Percentiles rank a stretch among this genome's conserved stretches.
These are phyloP conservation scores for Istiophorus platypterus DNA, from an alignment of 2,113 vertebrate genomes.

Conservation along the genomic window DNA sequence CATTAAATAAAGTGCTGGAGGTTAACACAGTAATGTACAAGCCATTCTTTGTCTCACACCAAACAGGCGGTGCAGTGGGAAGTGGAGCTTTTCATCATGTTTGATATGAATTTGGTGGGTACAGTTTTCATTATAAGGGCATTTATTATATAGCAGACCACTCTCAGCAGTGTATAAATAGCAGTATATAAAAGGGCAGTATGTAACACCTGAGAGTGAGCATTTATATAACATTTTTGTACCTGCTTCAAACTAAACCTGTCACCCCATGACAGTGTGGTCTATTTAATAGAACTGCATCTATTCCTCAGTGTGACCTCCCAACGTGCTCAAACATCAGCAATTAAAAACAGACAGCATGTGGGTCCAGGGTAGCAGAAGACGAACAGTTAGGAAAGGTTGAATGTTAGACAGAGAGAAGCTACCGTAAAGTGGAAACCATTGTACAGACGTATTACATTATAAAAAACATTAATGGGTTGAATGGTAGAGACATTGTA, in stretches of 20 bases:
- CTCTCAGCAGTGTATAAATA: constrained; percentile 26
- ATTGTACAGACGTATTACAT: constrained; percentile 23
- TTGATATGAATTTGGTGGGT: constrained; percentile 43
- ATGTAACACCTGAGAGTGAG: constrained; percentile 23
- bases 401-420: constrained; percentile 9
- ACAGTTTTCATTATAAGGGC: constrained; percentile 39
- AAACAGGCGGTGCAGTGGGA: constrained; percentile 19
- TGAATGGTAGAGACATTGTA: constrained; percentile 33
- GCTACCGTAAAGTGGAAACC: constrained; percentile 17
- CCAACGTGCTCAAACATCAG: constrained; percentile 28
- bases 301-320: constrained; percentile 27
- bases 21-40: constrained; percentile 46
- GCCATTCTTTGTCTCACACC: constrained; percentile 37
- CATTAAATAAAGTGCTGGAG: constrained; percentile 32
- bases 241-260: constrained; percentile 39
- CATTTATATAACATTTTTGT: constrained; percentile 29
- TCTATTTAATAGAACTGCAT: constrained; percentile 11
- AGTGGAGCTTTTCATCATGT: constrained; percentile 43
- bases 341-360: constrained; percentile 44
- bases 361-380: constrained; percentile 22
- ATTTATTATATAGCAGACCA: constrained; percentile 23
- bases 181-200: constrained; percentile 26
- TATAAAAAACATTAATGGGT: constrained; percentile 36
- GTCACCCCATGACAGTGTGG: constrained; percentile 26
- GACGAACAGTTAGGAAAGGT: background rate